Evolutionary conservation across 2,888 invertebrate species (phyloP).

Genomic region (Cosmia trapezina): DNA sequence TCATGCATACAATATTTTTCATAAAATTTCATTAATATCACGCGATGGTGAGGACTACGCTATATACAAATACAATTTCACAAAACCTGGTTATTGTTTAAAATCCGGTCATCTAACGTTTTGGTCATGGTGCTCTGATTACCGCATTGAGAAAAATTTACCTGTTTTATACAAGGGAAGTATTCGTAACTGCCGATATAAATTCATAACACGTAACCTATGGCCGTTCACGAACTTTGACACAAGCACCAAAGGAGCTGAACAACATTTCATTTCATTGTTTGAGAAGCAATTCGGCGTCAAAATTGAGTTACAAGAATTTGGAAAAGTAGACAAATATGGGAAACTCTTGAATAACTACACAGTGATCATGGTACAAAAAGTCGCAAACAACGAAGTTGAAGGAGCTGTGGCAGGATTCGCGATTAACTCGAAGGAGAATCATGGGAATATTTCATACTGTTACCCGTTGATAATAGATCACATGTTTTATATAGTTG

Average conservation of each 20-base stretch:
- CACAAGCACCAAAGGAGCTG: conserved; percentile 51
- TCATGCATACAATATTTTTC: conserved; percentile 39
- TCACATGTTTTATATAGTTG: conserved; percentile 47
- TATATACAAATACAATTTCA: conserved; percentile 57
- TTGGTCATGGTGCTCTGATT: conserved; percentile 43
- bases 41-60: conserved; percentile 28
- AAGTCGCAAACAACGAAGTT: conserved; percentile 59
- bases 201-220: conserved; percentile 62
- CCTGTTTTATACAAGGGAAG: not conserved
- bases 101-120: conserved; percentile 50
- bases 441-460: conserved; percentile 41
- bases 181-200: conserved; percentile 60
- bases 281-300: conserved; percentile 63
- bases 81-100: conserved; percentile 50
- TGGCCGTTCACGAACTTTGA: conserved; percentile 69
- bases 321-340: conserved; percentile 60
- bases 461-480: conserved; percentile 62
- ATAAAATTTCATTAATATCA: conserved; percentile 29
- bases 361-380: conserved; percentile 57
- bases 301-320: conserved; percentile 59
- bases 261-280: conserved; percentile 63
- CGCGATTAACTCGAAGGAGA: not conserved
- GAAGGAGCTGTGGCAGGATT: conserved; percentile 66
- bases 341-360: conserved; percentile 62
- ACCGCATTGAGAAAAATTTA: conserved; percentile 9